Evolutionary conservation across 2,888 invertebrate genomes (phyloP), one percentile per base, ranked within the genome.

Genomic region (Dione vanillae): DNA sequence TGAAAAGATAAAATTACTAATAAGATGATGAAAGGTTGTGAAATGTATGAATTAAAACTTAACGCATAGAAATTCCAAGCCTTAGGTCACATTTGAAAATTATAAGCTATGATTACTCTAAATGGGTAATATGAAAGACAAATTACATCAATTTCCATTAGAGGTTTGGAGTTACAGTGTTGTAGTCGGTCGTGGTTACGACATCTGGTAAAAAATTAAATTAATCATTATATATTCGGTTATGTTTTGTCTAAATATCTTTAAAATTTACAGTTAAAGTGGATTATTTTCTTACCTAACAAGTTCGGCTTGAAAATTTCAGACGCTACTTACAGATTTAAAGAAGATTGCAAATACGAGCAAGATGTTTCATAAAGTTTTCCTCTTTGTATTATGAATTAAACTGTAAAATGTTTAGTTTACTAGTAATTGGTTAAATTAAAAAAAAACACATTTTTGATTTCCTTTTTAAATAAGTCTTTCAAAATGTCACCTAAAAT

Each of bases 21-120:
- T 45, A 69, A 54, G 45, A 65, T 54, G 52, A 52, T 69, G 68
- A 62, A 51, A 45, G 56, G 65, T 65, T 37, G 51, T 51, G 37
- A 41, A 61, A 69, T 65, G 40, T 61, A 61, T 41, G 41, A 67
- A 70, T 67, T 65, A 62, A 47, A 54, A 65, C 59, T 71, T 41
- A 69, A 56, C 67, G 61, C 58, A 51, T 64, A 73, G 66, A 67
- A 74, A 75, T 62, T 71, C 45, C 62, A 56, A 66, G 76, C 77
- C 78, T 69, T 56, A 75, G 77, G 78, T 65, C 51, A 74, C 16
- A 70, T 65, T 67, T 66, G 35, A 70, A 71, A 68, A 69, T 67
- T 61, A 68, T 16, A 68, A 35, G 47, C 65, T 45, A 61, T 58
- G 49, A 56, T 72, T 45, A 65, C 35, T 41, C 16, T 65, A 65